phyloP scores from a whole-genome alignment of 2,113 vertebrate genomes.

The Eudyptes chrysolophus region DNA sequence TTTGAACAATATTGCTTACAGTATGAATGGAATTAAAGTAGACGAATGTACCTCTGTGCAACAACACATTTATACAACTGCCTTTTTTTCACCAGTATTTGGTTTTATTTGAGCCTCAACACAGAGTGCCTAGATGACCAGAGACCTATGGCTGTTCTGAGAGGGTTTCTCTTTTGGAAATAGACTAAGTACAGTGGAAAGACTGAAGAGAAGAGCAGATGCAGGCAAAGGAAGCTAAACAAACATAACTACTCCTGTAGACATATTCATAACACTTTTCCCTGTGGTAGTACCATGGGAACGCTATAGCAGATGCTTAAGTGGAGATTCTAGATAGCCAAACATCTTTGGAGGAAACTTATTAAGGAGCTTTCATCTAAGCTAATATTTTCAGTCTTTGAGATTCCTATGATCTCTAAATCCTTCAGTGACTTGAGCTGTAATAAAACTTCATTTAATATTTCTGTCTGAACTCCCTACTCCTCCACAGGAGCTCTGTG shows the following conservation, averaged over 20 bases:
- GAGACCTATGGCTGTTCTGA: not conserved
- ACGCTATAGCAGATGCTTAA: not conserved
- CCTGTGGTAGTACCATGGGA: not conserved
- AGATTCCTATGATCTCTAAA: constrained; percentile 22
- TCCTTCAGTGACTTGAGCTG: constrained; percentile 26
- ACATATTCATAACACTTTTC: not conserved
- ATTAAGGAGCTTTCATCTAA: constrained; percentile 41
- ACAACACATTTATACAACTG: not conserved
- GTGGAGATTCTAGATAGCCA: constrained; percentile 1
- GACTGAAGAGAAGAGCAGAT: not conserved
- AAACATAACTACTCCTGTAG: not conserved
- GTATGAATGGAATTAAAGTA: not conserved
- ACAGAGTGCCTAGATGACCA: not conserved
- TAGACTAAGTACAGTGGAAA: not conserved
- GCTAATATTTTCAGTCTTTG: constrained; percentile 24
- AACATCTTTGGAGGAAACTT: constrained; percentile 14
- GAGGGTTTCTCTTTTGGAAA: not conserved
- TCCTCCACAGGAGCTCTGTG: not conserved
- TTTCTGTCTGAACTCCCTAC: not conserved
- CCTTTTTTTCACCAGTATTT: not conserved
- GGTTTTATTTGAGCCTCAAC: not conserved
- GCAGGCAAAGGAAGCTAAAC: not conserved
- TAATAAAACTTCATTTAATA: constrained; percentile 25
- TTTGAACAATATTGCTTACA: not conserved
- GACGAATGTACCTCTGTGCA: not conserved